Evolutionary conservation across 2,888 invertebrate species (phyloP).

Genomic region (Mycogona germanica): DNA sequence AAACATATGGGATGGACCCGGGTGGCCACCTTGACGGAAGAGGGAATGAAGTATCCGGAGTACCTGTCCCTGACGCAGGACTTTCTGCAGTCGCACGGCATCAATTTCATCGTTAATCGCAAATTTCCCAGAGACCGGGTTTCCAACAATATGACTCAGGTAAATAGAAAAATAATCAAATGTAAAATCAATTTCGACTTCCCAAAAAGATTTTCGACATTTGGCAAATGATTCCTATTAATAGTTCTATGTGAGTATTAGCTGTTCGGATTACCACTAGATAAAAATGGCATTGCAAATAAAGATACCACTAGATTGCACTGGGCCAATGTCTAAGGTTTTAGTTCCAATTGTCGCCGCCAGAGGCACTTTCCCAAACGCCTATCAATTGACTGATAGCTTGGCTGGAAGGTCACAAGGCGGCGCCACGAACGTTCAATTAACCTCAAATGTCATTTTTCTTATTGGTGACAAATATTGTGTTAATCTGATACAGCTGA

Average conservation of each 20-base stretch:
- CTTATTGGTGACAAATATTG: no score
- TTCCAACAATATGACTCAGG: conserved; percentile 45
- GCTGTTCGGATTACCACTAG: neutral
- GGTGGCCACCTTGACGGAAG: conserved; percentile 63
- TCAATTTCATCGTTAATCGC: conserved; percentile 51
- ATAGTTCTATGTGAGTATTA: no score
- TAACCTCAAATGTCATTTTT: no score
- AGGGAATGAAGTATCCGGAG: conserved; percentile 63
- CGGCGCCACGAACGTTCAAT: no score
- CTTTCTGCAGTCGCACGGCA: conserved; percentile 46
- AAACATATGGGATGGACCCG: conserved; percentile 51
- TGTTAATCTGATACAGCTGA: no score
- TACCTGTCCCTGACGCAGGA: conserved; percentile 59
- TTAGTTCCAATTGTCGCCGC: neutral
- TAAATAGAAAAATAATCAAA: conserved; percentile 27
- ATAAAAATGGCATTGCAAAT: neutral
- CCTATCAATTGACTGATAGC: no score
- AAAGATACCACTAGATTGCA: no score
- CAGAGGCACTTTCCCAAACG: no score
- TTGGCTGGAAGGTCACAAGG: no score
- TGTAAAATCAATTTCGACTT: no score
- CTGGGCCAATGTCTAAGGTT: neutral
- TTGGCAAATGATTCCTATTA: no score
- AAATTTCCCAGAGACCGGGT: conserved; percentile 52
- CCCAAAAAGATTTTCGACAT: no score